These are phyloP conservation scores for Noctua janthe DNA, from an alignment of 2,888 invertebrate species.

Conservation along the genomic window DNA sequence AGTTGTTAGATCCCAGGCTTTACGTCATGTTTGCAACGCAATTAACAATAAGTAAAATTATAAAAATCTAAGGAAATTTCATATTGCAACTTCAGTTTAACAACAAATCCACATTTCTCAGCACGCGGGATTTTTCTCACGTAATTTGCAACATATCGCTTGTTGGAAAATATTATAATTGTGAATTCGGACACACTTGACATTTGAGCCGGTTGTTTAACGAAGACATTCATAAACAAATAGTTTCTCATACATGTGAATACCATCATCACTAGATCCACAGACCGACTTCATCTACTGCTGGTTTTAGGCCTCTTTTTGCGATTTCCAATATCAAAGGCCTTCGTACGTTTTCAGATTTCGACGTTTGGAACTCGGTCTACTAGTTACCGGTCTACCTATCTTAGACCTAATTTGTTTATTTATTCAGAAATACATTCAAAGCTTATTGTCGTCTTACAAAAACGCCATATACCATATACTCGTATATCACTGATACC, in stretches of 20 bases:
- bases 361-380: background rate
- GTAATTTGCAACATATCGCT: conserved; percentile 16
- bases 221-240: conserved; percentile 7
- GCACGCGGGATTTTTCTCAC: conserved; percentile 22
- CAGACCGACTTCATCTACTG: background rate
- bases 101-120: background rate
- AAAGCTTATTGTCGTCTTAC: background rate
- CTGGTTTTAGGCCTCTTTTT: background rate
- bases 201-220: conserved; percentile 26
- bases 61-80: background rate
- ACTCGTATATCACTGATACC: background rate
- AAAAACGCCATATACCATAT: background rate
- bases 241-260: conserved; percentile 11
- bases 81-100: background rate
- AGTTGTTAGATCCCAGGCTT: background rate
- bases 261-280: background rate
- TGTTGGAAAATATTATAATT: conserved; percentile 28
- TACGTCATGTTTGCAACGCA: background rate
- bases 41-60: background rate
- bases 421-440: background rate
- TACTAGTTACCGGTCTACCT: background rate
- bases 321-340: background rate
- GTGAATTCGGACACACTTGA: conserved; percentile 25
- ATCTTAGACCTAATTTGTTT: background rate
- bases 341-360: background rate